Base-by-base conservation (phyloP, 2,888 invertebrate genomes). In the Stenolophus ochropezus region DNA sequence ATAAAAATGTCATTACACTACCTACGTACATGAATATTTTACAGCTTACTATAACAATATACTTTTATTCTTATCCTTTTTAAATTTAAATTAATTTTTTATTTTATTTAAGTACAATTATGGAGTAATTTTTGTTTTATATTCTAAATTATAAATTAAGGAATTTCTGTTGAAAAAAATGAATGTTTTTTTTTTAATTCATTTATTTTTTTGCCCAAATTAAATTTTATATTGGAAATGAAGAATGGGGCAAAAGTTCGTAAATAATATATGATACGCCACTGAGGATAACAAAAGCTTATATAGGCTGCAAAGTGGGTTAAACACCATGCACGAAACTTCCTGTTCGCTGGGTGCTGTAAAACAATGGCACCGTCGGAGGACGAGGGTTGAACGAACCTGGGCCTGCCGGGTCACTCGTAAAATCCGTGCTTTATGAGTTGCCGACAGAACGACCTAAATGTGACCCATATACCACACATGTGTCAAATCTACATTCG, bases 321-420 rank as follows among this genome's bases (percentile, higher is more conserved):
- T 74, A 74, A 78, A 78, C 58, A 69, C 65, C 65, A 69, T 69
- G 65, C 61, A 61, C 61, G 23, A 69, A 69, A 69, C 65, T 69
- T 69, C 65, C 65, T 69, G 65, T 33, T 69, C 65, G 33, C 14
- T 69, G 65, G 65, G 65, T 69, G 65, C 65, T 69, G 53, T 65
- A 78, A 78, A 78, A 78, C 78, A 78, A 78, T 78, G 78, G 78
- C 58, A 65, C 47, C 11, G 65, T 49, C 33, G 42, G 14, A 27
- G 14, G n/a, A 61, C 23, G 78, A 78, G 78, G 78, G 78, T 78
- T 78, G 78, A 78, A 78, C 78, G 78, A 78, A 78, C 78, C 61
- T 78, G 33, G 33, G 61, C 33, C 65, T 21, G 20, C 65, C 33
- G 20, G 65, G 65, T 69, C 65, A 69, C 65, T 69, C 65, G 65